phyloP scores from a whole-genome alignment of 2,797 vertebrate genomes.

The Sebastolobus altivelis region DNA sequence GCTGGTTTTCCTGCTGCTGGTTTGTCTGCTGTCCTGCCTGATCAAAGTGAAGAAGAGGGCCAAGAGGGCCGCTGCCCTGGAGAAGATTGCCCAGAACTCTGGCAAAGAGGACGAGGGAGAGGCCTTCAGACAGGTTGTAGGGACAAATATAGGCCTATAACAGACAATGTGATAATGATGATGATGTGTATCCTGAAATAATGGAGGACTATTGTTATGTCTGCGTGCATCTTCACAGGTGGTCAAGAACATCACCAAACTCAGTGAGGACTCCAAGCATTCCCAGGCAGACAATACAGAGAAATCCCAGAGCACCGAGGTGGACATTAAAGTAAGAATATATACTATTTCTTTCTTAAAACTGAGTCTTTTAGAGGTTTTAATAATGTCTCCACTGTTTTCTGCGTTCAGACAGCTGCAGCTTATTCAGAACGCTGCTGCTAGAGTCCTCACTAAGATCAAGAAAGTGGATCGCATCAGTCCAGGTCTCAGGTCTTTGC shows the following conservation, averaged over 20 bases:
- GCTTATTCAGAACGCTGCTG: constrained; percentile 73
- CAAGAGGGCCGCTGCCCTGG: constrained; percentile 80
- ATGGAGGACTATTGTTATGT: constrained; percentile 4
- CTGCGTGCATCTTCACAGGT: constrained; percentile 73
- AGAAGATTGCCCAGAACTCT: constrained; percentile 84
- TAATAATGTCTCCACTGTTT: constrained; percentile 61
- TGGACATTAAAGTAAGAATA: constrained; percentile 86
- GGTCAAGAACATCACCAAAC: constrained; percentile 87
- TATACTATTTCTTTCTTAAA: neutral
- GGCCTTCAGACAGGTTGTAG: constrained; percentile 85
- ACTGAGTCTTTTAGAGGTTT: constrained; percentile 30
- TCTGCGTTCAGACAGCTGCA: constrained; percentile 74
- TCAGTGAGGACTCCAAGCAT: constrained; percentile 87
- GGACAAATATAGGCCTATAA: neutral
- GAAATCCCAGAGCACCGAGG: constrained; percentile 89
- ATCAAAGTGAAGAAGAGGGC: constrained; percentile 86
- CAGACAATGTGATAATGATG: neutral
- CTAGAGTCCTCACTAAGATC: constrained; percentile 72
- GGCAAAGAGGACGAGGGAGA: constrained; percentile 86
- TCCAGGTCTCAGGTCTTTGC: constrained; percentile 76
- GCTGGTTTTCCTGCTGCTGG: constrained; percentile 85
- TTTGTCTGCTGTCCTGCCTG: constrained; percentile 86
- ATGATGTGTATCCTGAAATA: neutral
- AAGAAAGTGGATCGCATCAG: constrained; percentile 72
- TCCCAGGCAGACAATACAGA: constrained; percentile 87